These are phyloP conservation scores for Sipha flava DNA, from an alignment of 1,140 invertebrate species.

Conservation along the genomic window DNA sequence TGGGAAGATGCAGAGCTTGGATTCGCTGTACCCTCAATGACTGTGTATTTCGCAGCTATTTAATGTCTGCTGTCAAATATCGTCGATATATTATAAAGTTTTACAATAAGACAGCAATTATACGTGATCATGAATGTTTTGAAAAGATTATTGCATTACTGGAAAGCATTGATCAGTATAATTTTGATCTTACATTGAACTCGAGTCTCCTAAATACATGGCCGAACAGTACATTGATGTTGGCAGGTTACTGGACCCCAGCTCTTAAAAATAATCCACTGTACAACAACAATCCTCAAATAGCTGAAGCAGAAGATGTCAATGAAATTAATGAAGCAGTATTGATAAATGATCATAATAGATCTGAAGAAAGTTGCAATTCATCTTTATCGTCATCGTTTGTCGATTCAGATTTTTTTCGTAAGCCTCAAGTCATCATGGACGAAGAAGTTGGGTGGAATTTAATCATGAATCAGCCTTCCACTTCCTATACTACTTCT, in stretches of 20 bases:
- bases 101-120: conserved; percentile 67
- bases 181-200: conserved; percentile 76
- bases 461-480: not conserved
- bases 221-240: conserved; percentile 70
- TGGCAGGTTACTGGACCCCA: conserved; percentile 76
- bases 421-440: not conserved
- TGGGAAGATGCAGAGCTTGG: conserved; percentile 85
- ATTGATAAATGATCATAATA: conserved; percentile 2
- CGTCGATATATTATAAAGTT: conserved; percentile 63
- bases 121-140: conserved; percentile 67
- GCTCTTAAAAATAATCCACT: conserved; percentile 59
- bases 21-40: conserved; percentile 80
- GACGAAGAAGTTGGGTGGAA: not conserved
- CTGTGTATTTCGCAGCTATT: conserved; percentile 73
- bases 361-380: not conserved
- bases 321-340: not conserved
- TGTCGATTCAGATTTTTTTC: not conserved
- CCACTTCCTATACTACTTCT: not conserved
- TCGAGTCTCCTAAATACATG: conserved; percentile 82
- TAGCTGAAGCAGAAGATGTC: not conserved
- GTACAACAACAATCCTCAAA: not conserved
- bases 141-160: conserved; percentile 67
- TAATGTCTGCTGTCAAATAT: conserved; percentile 65
- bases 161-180: conserved; percentile 64
- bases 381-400: conserved; percentile 10